Evolutionary conservation across 2,113 vertebrate species (phyloP).

Genomic region (Aptenodytes patagonicus): DNA sequence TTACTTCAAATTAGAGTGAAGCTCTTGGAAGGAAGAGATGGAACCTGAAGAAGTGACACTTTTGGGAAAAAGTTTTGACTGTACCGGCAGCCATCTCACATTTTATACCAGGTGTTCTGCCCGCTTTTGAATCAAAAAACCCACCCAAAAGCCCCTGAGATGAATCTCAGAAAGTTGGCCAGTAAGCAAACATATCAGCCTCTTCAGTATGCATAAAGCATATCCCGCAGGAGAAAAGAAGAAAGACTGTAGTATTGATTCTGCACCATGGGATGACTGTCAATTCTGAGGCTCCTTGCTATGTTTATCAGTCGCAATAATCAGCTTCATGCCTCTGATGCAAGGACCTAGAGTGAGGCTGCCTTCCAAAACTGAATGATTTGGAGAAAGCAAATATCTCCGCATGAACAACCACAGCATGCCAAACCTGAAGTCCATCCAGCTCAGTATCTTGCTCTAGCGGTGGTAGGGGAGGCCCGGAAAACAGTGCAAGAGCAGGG

Average conservation of each 20-base stretch:
- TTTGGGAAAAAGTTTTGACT: background rate
- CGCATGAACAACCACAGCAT: fast-evolving
- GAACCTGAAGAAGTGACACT: background rate
- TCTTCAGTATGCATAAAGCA: background rate
- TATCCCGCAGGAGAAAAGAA: background rate
- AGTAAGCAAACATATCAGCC: background rate
- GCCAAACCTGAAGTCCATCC: background rate
- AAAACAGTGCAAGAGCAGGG: background rate
- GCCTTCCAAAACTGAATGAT: background rate
- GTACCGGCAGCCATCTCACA: background rate
- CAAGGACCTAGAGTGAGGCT: background rate
- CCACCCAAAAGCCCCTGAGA: background rate
- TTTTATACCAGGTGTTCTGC: background rate
- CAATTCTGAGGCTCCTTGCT: background rate
- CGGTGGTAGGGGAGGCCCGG: background rate
- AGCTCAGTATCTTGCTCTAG: background rate
- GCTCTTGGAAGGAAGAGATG: background rate
- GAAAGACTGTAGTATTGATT: background rate
- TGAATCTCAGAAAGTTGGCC: background rate
- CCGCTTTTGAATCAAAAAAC: background rate
- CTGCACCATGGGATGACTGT: background rate
- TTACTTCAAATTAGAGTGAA: background rate
- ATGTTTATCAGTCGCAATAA: background rate
- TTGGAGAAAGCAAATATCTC: background rate
- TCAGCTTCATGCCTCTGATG: background rate